Conservation (phyloP, 92 coral and sea anemone species). For the Pocillopora grandis region DNA sequence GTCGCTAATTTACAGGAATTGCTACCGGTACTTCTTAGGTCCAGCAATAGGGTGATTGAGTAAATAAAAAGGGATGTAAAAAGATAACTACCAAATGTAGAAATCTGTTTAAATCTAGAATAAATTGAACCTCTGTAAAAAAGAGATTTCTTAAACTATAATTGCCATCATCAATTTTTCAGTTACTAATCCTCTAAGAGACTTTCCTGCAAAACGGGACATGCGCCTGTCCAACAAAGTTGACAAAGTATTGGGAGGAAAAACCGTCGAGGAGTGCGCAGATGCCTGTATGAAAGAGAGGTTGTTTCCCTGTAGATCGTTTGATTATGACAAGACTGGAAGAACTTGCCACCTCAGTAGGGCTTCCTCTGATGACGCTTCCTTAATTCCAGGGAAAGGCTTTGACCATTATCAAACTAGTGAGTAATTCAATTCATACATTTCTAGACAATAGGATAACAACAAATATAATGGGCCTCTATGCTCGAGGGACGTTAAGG, state of each 20-base stretch:
- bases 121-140: background rate
- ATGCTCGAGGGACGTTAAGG: too few relatives aligned
- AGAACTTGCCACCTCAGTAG: constrained; percentile 77
- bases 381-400: constrained; percentile 37
- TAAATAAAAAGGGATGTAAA: too few relatives aligned
- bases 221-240: constrained; percentile 71
- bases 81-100: too few relatives aligned
- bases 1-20: too few relatives aligned
- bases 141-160: background rate
- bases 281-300: constrained; percentile 74
- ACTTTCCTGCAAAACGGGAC: constrained; percentile 58
- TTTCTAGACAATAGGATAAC: too few relatives aligned
- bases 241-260: constrained; percentile 59
- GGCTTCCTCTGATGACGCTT: constrained; percentile 53
- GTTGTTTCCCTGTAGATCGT: constrained; percentile 87
- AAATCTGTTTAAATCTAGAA: background rate
- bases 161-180: constrained; percentile 10
- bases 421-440: constrained; percentile 33
- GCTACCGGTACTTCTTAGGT: too few relatives aligned
- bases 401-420: constrained; percentile 87
- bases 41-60: too few relatives aligned
- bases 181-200: constrained; percentile 75
- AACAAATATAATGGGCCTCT: too few relatives aligned
- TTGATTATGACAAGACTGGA: constrained; percentile 71
- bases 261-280: constrained; percentile 81